Percentiles rank a stretch among this genome's conserved stretches.
These are phyloP conservation scores for Mystacides longicornis DNA, from an alignment of 2,888 invertebrate species.

Conservation along the genomic window DNA sequence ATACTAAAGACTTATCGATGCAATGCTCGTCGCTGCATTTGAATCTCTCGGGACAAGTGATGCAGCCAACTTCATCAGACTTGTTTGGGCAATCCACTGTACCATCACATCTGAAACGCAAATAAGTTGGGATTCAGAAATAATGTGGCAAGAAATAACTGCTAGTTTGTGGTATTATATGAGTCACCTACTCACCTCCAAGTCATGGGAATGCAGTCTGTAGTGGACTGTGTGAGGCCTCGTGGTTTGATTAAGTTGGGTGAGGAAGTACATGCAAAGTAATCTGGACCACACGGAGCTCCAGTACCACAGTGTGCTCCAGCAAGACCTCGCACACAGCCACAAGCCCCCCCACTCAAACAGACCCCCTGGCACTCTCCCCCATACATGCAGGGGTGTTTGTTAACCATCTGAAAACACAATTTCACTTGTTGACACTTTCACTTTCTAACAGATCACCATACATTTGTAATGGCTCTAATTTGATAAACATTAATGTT, in stretches of 20 bases:
- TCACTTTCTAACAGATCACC: no score
- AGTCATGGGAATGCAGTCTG: constrained; percentile 61
- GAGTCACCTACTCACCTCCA: constrained; percentile 44
- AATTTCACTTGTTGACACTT: no score
- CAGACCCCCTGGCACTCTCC: constrained; percentile 33
- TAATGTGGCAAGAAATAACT: not conserved
- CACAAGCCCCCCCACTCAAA: constrained; percentile 54
- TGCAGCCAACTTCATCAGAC: constrained; percentile 50
- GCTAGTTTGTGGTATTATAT: not conserved
- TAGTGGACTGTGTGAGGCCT: constrained; percentile 25
- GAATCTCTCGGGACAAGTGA: constrained; percentile 22
- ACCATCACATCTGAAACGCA: constrained; percentile 59
- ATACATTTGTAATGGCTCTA: no score
- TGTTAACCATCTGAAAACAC: constrained; percentile 49
- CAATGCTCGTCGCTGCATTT: constrained; percentile 41
- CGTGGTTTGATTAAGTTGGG: constrained; percentile 30
- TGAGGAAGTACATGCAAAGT: constrained; percentile 60
- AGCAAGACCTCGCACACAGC: constrained; percentile 64
- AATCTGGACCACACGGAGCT: constrained; percentile 62
- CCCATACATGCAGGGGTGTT: constrained; percentile 41
- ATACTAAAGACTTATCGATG: constrained; percentile 53
- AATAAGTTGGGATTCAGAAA: not conserved
- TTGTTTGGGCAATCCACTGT: constrained; percentile 77
- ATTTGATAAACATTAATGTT: no score
- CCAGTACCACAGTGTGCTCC: constrained; percentile 51